Conservation (phyloP, 2,113 vertebrate genomes). For the Calypte anna region DNA sequence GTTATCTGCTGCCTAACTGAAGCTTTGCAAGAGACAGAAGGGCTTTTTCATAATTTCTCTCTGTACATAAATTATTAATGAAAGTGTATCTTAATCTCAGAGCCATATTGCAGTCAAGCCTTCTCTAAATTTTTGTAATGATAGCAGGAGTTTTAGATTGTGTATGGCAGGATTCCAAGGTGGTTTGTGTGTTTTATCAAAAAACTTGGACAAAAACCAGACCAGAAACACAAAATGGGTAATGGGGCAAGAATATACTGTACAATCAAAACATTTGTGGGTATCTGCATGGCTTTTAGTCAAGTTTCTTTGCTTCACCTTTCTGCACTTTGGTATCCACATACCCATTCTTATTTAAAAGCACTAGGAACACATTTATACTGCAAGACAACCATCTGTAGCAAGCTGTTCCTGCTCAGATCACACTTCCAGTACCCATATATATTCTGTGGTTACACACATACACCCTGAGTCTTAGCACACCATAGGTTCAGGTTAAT, state of each 20-base stretch:
- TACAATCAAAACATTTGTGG: background rate
- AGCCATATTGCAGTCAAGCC: background rate
- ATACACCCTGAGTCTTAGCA: background rate
- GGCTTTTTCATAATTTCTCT: background rate
- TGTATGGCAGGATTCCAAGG: background rate
- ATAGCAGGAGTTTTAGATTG: background rate
- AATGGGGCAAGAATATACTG: background rate
- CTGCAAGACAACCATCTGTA: background rate
- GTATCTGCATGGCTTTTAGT: background rate
- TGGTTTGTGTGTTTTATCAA: background rate
- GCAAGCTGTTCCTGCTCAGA: background rate
- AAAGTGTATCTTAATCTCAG: background rate
- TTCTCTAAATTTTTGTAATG: background rate
- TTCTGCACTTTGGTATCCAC: background rate
- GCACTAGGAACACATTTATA: background rate
- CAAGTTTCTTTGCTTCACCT: background rate
- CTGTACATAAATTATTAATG: background rate
- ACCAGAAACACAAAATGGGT: background rate
- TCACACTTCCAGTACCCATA: background rate
- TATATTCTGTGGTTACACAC: background rate
- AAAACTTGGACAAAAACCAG: background rate
- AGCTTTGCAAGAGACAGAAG: background rate
- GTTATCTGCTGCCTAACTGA: background rate
- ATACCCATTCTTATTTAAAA: background rate
- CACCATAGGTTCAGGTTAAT: background rate